These are phyloP conservation scores for Ginglymostoma cirratum DNA, from an alignment of 2,113 vertebrate genomes.

Conservation along the genomic window DNA sequence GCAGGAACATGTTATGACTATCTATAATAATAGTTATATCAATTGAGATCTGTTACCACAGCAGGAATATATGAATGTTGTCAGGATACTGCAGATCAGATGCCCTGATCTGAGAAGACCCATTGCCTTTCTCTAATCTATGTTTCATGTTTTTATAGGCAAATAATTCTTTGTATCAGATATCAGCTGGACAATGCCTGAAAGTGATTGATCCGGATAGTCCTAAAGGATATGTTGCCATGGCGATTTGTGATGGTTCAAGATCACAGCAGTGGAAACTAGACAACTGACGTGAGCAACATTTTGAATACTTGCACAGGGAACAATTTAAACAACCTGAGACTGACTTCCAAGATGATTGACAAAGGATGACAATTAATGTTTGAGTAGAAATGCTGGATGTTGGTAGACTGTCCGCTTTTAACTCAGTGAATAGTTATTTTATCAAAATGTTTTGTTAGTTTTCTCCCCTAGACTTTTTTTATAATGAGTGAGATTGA, in stretches of 20 bases:
- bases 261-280: conserved; percentile 34
- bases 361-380: background rate
- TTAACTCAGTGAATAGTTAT: background rate
- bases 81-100: background rate
- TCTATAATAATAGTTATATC: background rate
- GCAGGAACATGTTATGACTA: background rate
- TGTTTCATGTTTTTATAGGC: conserved; percentile 27
- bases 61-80: background rate
- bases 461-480: background rate
- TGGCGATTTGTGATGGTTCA: conserved; percentile 35
- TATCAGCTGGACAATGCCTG: conserved; percentile 35
- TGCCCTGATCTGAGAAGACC: background rate
- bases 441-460: background rate
- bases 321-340: background rate
- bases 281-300: conserved; percentile 5
- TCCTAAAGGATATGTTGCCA: conserved; percentile 22
- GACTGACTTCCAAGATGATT: background rate
- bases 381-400: background rate
- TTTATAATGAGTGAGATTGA: background rate
- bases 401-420: background rate
- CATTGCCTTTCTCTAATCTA: background rate
- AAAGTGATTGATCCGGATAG: background rate
- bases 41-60: background rate
- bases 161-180: conserved; percentile 35
- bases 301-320: background rate